Evolutionary conservation across 2,888 invertebrate genomes (phyloP).

Genomic region (Thereva unica): DNA sequence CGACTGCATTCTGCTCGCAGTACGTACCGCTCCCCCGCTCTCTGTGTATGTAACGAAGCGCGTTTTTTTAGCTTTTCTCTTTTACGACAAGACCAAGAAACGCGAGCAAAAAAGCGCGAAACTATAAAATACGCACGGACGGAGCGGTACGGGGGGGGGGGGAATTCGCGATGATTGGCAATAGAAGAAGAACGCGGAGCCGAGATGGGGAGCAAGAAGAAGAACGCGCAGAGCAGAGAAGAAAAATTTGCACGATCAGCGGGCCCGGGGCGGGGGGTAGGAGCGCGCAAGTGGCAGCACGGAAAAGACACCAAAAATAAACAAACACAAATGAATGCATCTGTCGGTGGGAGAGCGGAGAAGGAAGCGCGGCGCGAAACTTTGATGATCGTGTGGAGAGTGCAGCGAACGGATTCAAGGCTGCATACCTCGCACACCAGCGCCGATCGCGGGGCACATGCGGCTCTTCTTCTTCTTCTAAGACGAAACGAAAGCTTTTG

Average conservation of each 20-base stretch:
- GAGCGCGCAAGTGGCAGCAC: slow-evolving; percentile 21
- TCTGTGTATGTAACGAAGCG: slow-evolving; percentile 18
- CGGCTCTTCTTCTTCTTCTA: too few species aligned
- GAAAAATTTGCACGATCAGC: slow-evolving; percentile 2
- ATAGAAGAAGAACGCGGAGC: slow-evolving; percentile 7
- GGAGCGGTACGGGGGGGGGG: not conserved
- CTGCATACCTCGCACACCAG: slow-evolving; percentile 54
- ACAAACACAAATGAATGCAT: slow-evolving; percentile 29
- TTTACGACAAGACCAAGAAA: not conserved
- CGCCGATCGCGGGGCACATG: slow-evolving; percentile 25
- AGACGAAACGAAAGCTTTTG: slow-evolving; percentile 13
- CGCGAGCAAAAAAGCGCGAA: slow-evolving; percentile 1
- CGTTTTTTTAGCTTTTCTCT: slow-evolving; percentile 12
- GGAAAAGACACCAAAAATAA: slow-evolving; percentile 20
- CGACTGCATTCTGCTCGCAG: slow-evolving; percentile 5
- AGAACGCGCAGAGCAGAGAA: slow-evolving; percentile 6
- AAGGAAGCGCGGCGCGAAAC: slow-evolving; percentile 33
- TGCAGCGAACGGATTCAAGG: slow-evolving; percentile 60
- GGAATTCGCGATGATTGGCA: not conserved
- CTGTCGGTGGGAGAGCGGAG: slow-evolving; percentile 33
- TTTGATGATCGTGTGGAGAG: slow-evolving; percentile 47
- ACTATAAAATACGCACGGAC: slow-evolving; percentile 7
- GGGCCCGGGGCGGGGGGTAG: too few species aligned
- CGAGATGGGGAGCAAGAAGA: slow-evolving; percentile 10
- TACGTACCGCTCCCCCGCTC: not conserved